phyloP scores from a whole-genome alignment of 2,113 vertebrate species.

The Leucopternis melanops region DNA sequence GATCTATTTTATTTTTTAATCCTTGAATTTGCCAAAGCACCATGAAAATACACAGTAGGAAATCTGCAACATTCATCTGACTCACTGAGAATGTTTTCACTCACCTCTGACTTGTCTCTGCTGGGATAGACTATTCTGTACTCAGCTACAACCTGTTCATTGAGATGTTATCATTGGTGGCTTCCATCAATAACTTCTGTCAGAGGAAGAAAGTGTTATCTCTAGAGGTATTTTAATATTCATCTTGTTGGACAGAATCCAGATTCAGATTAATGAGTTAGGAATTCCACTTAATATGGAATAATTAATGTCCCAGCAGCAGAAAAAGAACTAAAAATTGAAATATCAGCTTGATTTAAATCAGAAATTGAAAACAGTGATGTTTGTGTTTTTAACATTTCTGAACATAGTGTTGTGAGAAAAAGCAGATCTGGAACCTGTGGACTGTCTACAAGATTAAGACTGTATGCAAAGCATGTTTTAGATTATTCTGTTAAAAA shows the following conservation, averaged over 20 bases:
- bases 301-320: not conserved
- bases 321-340: not conserved
- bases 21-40: not conserved
- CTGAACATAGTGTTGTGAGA: not conserved
- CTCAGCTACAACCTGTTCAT: not conserved
- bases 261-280: not conserved
- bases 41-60: not conserved
- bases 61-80: not conserved
- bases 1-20: not conserved
- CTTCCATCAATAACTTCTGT: not conserved
- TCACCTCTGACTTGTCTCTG: not conserved
- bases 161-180: not conserved
- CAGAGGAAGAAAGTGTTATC: not conserved
- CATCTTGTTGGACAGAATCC: not conserved
- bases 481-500: not conserved
- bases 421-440: not conserved
- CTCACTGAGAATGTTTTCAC: not conserved
- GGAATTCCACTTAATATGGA: not conserved
- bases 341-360: not conserved
- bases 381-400: not conserved
- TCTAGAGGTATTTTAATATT: not conserved
- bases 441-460: not conserved
- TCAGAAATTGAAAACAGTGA: not conserved
- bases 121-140: not conserved
- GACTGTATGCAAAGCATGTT: not conserved